These are phyloP conservation scores for Callithrix jacchus DNA, from an alignment of 2,113 vertebrate genomes.

Conservation along the genomic window DNA sequence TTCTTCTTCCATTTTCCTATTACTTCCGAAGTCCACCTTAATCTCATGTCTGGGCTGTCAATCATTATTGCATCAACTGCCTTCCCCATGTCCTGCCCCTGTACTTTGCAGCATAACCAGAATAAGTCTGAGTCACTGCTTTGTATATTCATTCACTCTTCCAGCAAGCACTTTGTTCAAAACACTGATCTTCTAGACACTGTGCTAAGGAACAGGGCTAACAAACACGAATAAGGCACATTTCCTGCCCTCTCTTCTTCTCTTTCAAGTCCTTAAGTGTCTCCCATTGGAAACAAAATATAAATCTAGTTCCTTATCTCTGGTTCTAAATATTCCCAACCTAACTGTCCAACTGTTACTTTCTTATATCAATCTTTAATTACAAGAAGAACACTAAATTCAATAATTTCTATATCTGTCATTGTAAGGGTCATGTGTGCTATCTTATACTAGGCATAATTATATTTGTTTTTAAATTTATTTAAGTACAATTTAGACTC, in stretches of 20 bases:
- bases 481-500: background rate
- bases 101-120: background rate
- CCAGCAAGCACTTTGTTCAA: background rate
- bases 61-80: background rate
- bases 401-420: background rate
- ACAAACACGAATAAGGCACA: background rate
- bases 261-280: background rate
- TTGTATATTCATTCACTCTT: background rate
- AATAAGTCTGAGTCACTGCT: background rate
- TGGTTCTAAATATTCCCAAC: background rate
- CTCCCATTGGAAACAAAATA: background rate
- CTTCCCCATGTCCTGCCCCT: background rate
- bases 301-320: background rate
- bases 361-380: background rate
- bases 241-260: background rate
- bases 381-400: background rate
- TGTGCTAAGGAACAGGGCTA: background rate
- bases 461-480: background rate
- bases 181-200: background rate
- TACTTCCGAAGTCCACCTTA: background rate
- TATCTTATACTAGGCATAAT: background rate
- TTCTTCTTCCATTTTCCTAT: background rate
- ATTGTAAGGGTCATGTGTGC: background rate
- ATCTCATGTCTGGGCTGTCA: background rate
- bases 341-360: background rate